Base-by-base conservation (phyloP, 23 tunicate species). In the Pegea sp. region DNA sequence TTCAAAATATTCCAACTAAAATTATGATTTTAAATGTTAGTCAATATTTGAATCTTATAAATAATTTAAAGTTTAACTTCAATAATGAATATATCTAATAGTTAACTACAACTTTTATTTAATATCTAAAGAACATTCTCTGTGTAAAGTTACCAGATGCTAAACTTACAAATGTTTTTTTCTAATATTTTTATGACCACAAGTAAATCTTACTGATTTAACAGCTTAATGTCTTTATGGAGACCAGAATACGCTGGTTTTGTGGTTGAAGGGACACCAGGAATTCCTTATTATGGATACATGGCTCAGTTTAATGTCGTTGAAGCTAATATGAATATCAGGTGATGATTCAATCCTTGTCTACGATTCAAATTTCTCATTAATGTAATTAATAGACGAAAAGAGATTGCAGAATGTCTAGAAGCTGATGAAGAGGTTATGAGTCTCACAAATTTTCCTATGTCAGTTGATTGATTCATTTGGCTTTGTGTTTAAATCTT, bases 251-350 rank as follows among this genome's bases (percentile, higher is more conserved):
- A 76, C 63, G 98, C 98, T 16, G 58, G 67, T 11, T 89, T 67
- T 42, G 74, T 89, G 98, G 74, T 89, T 29, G 98, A 89, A 66
- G 87, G 97, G 31, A 87, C 98, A 2, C 98, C 98, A 21, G 98
- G 98, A 4, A 61, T 70, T 23, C 98, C 98, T 16, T 89, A 89
- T 58, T 59, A 72, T 32, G 90, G 98, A 2, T 54, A 59, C 53
- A 77, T 89, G 90, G 88, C 76, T 3, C 90, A 89, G 42, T 89
- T 76, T 56, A 77, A 76, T 58, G 71, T 67, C 48, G 98, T 89
- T 21, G 98, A 89, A 61, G 81, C 76, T 25, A 76, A 77, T 53
- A 89, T 89, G 98, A 71, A 60, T 42, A 56, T 77, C 62, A 73
- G 95, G 95, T 84, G n/a, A n/a, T n/a, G n/a, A n/a, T n/a, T n/a